These are phyloP conservation scores for Gymnoscopelus braueri DNA, from an alignment of 2,797 vertebrate genomes.

Conservation along the genomic window DNA sequence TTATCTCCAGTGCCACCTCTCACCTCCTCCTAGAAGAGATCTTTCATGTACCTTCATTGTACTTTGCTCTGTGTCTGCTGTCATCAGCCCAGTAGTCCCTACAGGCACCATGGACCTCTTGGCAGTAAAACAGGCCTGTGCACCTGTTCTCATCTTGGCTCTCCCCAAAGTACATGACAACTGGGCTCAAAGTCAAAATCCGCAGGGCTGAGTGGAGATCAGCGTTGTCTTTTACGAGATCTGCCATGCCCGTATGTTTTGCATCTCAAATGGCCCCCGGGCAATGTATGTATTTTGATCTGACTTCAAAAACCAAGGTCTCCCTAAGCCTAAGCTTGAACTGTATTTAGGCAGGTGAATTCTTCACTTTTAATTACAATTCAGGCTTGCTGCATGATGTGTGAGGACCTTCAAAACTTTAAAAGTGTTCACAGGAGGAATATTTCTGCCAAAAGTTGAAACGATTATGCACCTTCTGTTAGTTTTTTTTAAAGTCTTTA, in stretches of 20 bases:
- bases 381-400: constrained; percentile 3
- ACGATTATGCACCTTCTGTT: constrained; percentile 23
- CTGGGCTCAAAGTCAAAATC: constrained; percentile 45
- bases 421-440: constrained; percentile 22
- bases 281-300: constrained; percentile 23
- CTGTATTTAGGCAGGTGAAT: constrained; percentile 2
- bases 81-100: constrained; percentile 7
- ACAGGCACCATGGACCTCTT: constrained; percentile 21
- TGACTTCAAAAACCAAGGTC: not conserved
- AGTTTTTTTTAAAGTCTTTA: constrained; percentile 27
- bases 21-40: constrained; percentile 39
- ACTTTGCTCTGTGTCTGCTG: constrained; percentile 28
- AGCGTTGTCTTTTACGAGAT: constrained; percentile 34
- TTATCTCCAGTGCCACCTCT: constrained; percentile 55
- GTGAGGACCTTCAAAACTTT: constrained; percentile 16
- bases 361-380: constrained; percentile 32
- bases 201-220: constrained; percentile 32
- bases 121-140: constrained; percentile 41
- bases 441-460: constrained; percentile 23
- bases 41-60: constrained; percentile 50
- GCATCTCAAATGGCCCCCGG: constrained; percentile 14
- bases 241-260: constrained; percentile 29
- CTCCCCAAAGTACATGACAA: constrained; percentile 55
- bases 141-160: constrained; percentile 73
- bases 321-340: not conserved